A percentile compares a stretch with the other conserved stretches of the same genome.
Evolutionary conservation across 2,113 vertebrate species (phyloP).

Genomic region (Cyphomyrus plagiostoma): DNA sequence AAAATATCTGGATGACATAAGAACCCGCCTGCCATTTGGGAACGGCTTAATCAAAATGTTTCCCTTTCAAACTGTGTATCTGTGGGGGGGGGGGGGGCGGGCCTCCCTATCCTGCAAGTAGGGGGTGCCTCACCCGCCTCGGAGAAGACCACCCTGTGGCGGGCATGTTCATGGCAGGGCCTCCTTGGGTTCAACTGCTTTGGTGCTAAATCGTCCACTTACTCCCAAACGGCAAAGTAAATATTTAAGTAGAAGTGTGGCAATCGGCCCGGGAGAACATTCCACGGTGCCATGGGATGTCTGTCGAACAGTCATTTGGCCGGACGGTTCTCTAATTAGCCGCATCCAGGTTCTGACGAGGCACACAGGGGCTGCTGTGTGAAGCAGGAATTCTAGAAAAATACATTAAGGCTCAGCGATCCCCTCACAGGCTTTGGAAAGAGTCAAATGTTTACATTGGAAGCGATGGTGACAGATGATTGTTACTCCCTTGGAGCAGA

Average conservation of each 20-base stretch:
- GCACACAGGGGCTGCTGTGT: neutral
- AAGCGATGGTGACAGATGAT: neutral
- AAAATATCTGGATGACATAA: slow-evolving; percentile 1
- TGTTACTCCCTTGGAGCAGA: neutral
- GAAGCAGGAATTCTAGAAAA: neutral
- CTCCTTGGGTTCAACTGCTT: neutral
- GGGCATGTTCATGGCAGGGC: neutral
- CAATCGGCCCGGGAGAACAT: neutral
- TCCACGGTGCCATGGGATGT: neutral
- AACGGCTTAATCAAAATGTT: neutral
- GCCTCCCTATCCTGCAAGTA: neutral
- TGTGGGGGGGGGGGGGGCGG: too few relatives aligned
- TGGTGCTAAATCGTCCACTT: neutral
- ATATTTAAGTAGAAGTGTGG: neutral
- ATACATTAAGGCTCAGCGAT: neutral
- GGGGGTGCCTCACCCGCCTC: neutral
- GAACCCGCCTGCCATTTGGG: neutral
- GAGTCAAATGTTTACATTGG: neutral
- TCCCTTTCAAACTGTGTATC: neutral
- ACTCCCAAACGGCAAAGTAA: neutral
- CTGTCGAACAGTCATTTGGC: neutral
- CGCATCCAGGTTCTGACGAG: neutral
- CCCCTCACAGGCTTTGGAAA: neutral
- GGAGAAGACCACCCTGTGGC: neutral
- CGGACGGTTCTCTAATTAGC: neutral